A percentile compares a stretch with the other conserved stretches of the same genome.
These are phyloP conservation scores for Cochlearius cochlearius DNA, from an alignment of 2,113 vertebrate species.

Conservation along the genomic window DNA sequence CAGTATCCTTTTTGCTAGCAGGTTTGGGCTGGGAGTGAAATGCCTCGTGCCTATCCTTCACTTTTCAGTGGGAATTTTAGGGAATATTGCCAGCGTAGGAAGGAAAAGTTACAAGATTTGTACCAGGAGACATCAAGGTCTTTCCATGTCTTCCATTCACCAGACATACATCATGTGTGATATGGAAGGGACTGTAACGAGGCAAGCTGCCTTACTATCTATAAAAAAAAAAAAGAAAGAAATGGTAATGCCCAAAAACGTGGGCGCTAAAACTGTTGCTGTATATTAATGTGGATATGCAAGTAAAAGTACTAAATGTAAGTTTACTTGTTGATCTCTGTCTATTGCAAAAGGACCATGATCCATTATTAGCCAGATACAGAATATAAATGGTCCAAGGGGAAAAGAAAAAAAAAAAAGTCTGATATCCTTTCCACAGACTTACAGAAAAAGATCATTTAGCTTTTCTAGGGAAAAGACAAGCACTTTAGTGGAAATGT, in stretches of 20 bases:
- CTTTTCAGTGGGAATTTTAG: not conserved
- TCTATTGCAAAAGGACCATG: not conserved
- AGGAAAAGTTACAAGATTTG: not conserved
- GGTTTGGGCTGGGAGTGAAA: not conserved
- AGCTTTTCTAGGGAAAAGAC: not conserved
- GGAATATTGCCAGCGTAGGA: not conserved
- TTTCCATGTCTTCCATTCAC: not conserved
- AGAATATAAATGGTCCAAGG: not conserved
- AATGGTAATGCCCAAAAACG: not conserved
- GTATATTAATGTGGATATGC: not conserved
- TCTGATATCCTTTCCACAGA: not conserved
- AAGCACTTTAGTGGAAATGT: not conserved
- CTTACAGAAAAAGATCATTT: not conserved
- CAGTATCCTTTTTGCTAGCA: not conserved
- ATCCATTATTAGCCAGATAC: not conserved
- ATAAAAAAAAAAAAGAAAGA: not conserved
- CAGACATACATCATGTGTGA: rapidly evolving
- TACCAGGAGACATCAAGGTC: not conserved
- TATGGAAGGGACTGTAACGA: not conserved
- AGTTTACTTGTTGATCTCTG: not conserved
- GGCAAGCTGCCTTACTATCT: not conserved
- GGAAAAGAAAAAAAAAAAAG: not conserved
- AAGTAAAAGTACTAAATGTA: not conserved
- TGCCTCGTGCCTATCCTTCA: rapidly evolving
- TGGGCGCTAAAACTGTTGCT: not conserved